Percentiles rank a stretch among this genome's conserved stretches.
Evolutionary conservation across 2,113 vertebrate species (phyloP).

Genomic region (Acanthochromis polyacanthus): DNA sequence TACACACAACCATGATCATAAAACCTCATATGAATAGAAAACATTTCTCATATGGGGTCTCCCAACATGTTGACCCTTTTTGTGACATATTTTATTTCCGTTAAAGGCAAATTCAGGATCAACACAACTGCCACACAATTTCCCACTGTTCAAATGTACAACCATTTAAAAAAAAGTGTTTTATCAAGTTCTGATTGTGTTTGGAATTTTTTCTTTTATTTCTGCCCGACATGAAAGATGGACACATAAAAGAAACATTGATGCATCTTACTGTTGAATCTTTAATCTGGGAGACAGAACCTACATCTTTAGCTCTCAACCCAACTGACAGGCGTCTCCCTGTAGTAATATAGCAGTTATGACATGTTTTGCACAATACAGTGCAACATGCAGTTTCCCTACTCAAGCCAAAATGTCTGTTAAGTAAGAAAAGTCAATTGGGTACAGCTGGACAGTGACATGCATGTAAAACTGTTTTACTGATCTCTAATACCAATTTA

Average conservation of each 20-base stretch:
- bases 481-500: neutral
- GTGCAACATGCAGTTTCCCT: too few relatives aligned
- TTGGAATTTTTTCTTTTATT: too few relatives aligned
- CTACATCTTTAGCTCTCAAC: constrained; percentile 66
- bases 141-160: too few relatives aligned
- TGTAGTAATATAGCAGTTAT: constrained; percentile 55
- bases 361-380: neutral
- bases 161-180: too few relatives aligned
- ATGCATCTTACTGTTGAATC: constrained; percentile 63
- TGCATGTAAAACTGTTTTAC: neutral
- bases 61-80: too few relatives aligned
- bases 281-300: constrained; percentile 58
- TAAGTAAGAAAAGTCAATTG: neutral
- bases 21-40: too few relatives aligned
- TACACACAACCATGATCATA: too few relatives aligned
- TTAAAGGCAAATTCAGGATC: too few relatives aligned
- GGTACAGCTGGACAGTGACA: neutral
- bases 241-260: neutral
- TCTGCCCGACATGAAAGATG: neutral
- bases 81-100: too few relatives aligned
- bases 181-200: neutral
- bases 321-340: constrained; percentile 88
- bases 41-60: too few relatives aligned
- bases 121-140: too few relatives aligned
- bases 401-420: neutral